phyloP scores from a whole-genome alignment of 2,113 vertebrate species.

The Trematocara zebra region DNA sequence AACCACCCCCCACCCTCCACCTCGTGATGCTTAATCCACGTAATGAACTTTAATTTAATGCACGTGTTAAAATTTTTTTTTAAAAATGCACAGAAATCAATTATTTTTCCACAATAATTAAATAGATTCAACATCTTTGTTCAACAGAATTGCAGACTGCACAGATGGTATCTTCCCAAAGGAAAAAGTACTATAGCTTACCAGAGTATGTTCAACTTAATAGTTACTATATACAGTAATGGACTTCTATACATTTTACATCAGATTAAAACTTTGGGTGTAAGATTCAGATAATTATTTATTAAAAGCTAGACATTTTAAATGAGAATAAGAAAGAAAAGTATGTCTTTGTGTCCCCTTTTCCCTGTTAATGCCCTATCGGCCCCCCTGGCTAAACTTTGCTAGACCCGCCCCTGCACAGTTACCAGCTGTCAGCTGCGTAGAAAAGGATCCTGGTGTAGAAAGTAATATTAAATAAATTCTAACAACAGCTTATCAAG shows the following conservation, averaged over 20 bases:
- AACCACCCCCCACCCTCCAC: background rate
- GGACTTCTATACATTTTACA: background rate
- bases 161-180: background rate
- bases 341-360: rapidly evolving
- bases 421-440: rapidly evolving
- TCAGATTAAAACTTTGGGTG: background rate
- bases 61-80: background rate
- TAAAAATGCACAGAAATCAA: background rate
- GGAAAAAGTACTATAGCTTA: background rate
- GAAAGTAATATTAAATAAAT: background rate
- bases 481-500: background rate
- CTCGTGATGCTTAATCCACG: rapidly evolving
- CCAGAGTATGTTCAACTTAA: background rate
- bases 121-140: background rate
- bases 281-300: background rate
- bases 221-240: background rate
- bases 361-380: rapidly evolving
- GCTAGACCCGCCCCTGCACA: background rate
- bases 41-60: background rate
- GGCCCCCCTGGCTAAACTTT: background rate
- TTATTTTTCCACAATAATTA: background rate
- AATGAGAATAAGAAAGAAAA: background rate
- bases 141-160: background rate
- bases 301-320: rapidly evolving
- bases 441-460: background rate